Evolutionary conservation across 2,888 invertebrate genomes (phyloP).

Genomic region (Sabatieria punctata): DNA sequence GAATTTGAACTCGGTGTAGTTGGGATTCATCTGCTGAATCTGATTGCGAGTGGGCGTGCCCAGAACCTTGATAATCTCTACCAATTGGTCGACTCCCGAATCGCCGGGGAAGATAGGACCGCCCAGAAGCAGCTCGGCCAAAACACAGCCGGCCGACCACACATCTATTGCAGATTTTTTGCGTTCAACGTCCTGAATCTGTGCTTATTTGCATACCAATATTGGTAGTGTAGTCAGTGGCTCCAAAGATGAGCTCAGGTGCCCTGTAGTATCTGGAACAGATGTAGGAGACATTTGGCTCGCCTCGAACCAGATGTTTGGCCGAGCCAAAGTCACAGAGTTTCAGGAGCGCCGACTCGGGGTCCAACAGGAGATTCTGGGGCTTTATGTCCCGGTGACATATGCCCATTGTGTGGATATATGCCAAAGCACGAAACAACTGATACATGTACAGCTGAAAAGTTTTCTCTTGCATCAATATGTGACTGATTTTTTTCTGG

Average conservation of each 20-base stretch:
- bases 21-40: constrained; percentile 99
- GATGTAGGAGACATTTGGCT: constrained; percentile 97
- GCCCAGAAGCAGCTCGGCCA: constrained; percentile 87
- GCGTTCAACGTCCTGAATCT: too few relatives aligned
- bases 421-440: constrained; percentile 95
- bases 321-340: constrained; percentile 82
- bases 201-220: constrained; percentile 54
- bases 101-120: constrained; percentile 99
- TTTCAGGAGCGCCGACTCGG: constrained; percentile 90
- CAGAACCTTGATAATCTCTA: constrained; percentile 97
- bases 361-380: constrained; percentile 90
- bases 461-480: too few relatives aligned
- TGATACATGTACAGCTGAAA: constrained; percentile 97
- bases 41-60: constrained; percentile 97
- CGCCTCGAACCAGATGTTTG: constrained; percentile 35
- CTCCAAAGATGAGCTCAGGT: constrained; percentile 97
- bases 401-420: constrained; percentile 95
- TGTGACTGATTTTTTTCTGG: too few relatives aligned
- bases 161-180: too few relatives aligned
- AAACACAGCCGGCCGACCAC: constrained; percentile 96
- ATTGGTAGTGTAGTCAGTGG: constrained; percentile 90
- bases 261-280: constrained; percentile 94
- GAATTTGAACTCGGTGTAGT: constrained; percentile 99
- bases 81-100: constrained; percentile 94
- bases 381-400: constrained; percentile 99